A percentile compares a stretch with the other conserved stretches of the same genome.
These are phyloP conservation scores for Tiliqua scincoides DNA, from an alignment of 2,113 vertebrate genomes.

Conservation along the genomic window DNA sequence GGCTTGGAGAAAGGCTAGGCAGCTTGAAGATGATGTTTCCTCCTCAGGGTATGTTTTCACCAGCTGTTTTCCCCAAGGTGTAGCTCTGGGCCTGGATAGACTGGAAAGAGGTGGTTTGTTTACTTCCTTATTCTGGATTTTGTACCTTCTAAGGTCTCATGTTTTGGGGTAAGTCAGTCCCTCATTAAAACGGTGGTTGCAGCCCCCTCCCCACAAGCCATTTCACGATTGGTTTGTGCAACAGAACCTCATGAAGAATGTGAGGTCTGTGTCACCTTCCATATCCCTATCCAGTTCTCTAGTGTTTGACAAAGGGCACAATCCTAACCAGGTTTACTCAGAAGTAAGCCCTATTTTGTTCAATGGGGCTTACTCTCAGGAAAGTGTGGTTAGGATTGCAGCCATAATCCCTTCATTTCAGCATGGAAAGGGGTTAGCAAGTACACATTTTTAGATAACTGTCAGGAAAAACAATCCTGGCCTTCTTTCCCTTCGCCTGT, in stretches of 20 bases:
- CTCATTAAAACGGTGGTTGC: not conserved
- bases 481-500: too few relatives aligned
- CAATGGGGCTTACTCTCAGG: too few relatives aligned
- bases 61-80: constrained; percentile 1
- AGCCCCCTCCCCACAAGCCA: not conserved
- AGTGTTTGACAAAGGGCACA: too few relatives aligned
- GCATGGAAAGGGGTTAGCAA: too few relatives aligned
- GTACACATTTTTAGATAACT: too few relatives aligned
- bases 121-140: not conserved
- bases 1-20: constrained; percentile 28
- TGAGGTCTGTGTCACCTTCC: not conserved
- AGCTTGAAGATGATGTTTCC: constrained; percentile 10
- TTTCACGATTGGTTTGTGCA: not conserved
- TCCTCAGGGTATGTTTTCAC: not conserved
- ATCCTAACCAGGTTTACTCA: too few relatives aligned
- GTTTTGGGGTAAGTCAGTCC: not conserved
- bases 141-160: not conserved
- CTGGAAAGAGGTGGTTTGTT: not conserved
- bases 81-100: not conserved
- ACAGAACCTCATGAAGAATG: not conserved
- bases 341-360: too few relatives aligned
- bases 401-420: too few relatives aligned
- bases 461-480: too few relatives aligned
- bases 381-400: too few relatives aligned
- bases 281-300: not conserved